Base-by-base conservation (phyloP, 2,888 invertebrate species). In the Acanthosoma haemorrhoidale region DNA sequence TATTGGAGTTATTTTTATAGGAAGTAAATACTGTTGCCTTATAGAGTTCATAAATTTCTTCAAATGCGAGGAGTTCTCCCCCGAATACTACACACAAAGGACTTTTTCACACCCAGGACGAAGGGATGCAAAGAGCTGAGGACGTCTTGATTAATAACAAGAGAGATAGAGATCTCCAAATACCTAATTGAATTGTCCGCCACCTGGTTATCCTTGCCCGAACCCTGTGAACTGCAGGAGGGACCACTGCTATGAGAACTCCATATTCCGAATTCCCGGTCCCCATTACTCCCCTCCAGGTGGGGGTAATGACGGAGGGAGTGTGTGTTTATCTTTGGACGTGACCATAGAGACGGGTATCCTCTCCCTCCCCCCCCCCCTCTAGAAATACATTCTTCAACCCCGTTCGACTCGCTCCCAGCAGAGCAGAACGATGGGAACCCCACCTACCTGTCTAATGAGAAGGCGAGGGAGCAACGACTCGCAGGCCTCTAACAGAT, bases 291-390 rank as follows among this genome's bases (percentile, higher is more conserved):
- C 25, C 51, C 25, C 25, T 25, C 4, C 51, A 51, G 59, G 59
- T 59, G 59, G 59, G 59, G 59, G 59, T 59, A 59, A 59, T 59
- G 59, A 59, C 29, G 59, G 59, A 34, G 59, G 31, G 31, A 34
- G 16, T 59, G 59, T 59, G 59, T 59, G 59, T 59, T 59, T 59
- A 59, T 29, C 59, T 59, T 29, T 15, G 59, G 59, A 59, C 59
- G 59, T 59, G 59, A 59, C 59, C 18, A 58, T 16, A 43, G 43
- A 21, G 43, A 34, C 59, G 59, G 32, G 31, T 29, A 59, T 59
- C 9, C 59, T 18, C 32, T 6, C 58, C 32, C 13, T 13, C 36
- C 36, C 32, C 31, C 16, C 25, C 57, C 29, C 29, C 58, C 31
- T 16, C 58, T 32, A 29, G 51, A 51, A 51, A 51, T 51, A 51